phyloP scores from a whole-genome alignment of 1,140 invertebrate species.

The Cryptotermes secundus region DNA sequence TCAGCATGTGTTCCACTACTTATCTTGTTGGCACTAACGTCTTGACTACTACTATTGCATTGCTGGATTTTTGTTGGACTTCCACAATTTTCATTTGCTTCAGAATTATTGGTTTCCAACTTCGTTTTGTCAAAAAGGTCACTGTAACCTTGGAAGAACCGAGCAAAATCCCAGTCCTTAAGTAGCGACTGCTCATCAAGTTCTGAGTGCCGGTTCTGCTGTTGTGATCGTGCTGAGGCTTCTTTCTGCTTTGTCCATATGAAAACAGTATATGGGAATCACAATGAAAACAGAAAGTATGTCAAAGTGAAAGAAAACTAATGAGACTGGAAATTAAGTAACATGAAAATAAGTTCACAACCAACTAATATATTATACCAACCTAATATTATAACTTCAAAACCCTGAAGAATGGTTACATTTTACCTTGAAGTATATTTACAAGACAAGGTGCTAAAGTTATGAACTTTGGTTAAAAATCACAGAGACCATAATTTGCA shows the following conservation, averaged over 20 bases:
- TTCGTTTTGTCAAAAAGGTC: conserved; percentile 40
- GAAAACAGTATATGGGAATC: conserved; percentile 1
- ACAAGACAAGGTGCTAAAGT: not conserved
- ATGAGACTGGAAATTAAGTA: not conserved
- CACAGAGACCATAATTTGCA: not conserved
- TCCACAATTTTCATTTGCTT: conserved; percentile 38
- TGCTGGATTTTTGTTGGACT: conserved; percentile 21
- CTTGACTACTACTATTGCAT: not conserved
- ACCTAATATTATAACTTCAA: not conserved
- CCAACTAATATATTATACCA: not conserved
- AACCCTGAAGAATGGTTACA: not conserved
- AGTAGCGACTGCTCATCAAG: conserved; percentile 70
- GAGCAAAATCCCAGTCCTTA: conserved; percentile 80
- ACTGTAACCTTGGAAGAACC: conserved; percentile 70
- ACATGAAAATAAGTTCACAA: not conserved
- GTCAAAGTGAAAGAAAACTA: not conserved
- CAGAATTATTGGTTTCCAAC: conserved; percentile 39
- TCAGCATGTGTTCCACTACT: conserved; percentile 29
- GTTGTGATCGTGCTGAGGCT: conserved; percentile 23
- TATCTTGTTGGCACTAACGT: conserved; percentile 34
- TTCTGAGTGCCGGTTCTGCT: conserved; percentile 52
- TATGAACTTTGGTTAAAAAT: not conserved
- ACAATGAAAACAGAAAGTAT: not conserved
- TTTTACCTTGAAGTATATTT: not conserved
- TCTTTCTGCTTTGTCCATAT: conserved; percentile 24